A percentile compares a stretch with the other conserved stretches of the same genome.
Evolutionary conservation across 2,888 invertebrate species (phyloP).

Genomic region (Dolomedes plantarius): DNA sequence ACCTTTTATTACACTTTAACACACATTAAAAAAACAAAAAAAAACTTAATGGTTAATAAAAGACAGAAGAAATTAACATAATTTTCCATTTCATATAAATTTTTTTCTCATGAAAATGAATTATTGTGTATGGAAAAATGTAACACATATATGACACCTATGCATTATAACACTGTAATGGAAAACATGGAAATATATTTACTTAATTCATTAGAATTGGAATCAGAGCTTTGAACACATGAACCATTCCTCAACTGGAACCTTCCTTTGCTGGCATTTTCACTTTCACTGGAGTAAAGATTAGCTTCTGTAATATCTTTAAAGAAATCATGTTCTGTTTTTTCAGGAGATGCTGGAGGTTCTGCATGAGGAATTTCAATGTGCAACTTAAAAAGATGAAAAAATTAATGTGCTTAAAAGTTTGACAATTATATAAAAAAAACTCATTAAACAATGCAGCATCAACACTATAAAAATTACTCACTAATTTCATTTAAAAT

Average conservation of each 20-base stretch:
- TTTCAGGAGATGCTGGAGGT: constrained; percentile 78
- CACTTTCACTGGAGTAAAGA: constrained; percentile 28
- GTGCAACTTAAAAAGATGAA: constrained; percentile 81
- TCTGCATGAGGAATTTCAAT: constrained; percentile 82
- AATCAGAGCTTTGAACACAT: constrained; percentile 59
- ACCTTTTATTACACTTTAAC: too few species aligned
- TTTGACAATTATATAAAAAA: neutral
- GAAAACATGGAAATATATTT: neutral
- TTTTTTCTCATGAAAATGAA: too few species aligned
- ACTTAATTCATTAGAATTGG: constrained; percentile 37
- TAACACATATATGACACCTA: too few species aligned
- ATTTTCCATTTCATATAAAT: too few species aligned
- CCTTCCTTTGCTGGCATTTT: constrained; percentile 17
- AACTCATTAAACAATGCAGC: too few species aligned
- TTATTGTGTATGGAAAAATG: too few species aligned
- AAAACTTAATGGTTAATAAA: too few species aligned
- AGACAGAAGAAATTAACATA: too few species aligned
- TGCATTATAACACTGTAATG: too few species aligned
- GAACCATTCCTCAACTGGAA: constrained; percentile 60
- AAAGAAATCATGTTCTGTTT: constrained; percentile 92
- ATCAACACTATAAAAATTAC: too few species aligned
- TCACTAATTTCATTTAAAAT: too few species aligned
- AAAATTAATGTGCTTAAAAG: neutral
- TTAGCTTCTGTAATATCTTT: constrained; percentile 81
- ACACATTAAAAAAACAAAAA: too few species aligned